Evolutionary conservation across 2,113 vertebrate species (phyloP), one percentile per base, ranked within the genome.

Genomic region (Puntigrus tetrazona): DNA sequence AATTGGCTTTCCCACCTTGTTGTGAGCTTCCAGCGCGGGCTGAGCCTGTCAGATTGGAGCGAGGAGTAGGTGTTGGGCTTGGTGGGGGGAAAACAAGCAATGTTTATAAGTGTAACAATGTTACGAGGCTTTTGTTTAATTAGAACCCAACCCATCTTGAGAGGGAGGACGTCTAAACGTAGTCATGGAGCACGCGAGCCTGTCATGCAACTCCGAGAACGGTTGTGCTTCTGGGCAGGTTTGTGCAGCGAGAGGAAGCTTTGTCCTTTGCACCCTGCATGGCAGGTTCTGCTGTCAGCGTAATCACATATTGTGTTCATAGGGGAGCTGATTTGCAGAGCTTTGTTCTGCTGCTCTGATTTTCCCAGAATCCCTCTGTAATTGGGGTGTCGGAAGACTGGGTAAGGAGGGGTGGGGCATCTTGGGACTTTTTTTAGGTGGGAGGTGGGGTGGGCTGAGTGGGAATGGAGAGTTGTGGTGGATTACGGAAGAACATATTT

Each of bases 1-100:
- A 90, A 90, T 88, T 90, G 89, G 82, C 82, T 84, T 67, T 82
- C 86, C 59, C 79, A 88, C 89, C 89, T 88, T 84, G 84, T 70
- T 81, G 36, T 27, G 61, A 85, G 85, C 59, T 85, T 77, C 61
- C 70, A n/a, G 63, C 31, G 20, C 38, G 16, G 63, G 55, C 59
- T 16, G 84, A 63, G 74, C 41, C 81, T 78, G 81, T 84, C 84
- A 84, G 70, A 78, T 55, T 59, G 65, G 65, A 78, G 73, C 29
- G 70, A 18, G 43, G 41, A 63, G 78, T 18, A 63, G 31, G 43
- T 52, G 83, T 77, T 75, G 75, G 83, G 81, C n/a, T 55, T 72
- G 67, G 81, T 43, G 36, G 74, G 59, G 36, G 72, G 57, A 52
- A 74, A 80, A 65, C 55, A 52, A 50, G 74, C 83, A 78, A 61